A percentile compares a stretch with the other conserved stretches of the same genome.
phyloP scores from a whole-genome alignment of 2,113 vertebrate genomes.

The Syngnathoides biaculeatus region DNA sequence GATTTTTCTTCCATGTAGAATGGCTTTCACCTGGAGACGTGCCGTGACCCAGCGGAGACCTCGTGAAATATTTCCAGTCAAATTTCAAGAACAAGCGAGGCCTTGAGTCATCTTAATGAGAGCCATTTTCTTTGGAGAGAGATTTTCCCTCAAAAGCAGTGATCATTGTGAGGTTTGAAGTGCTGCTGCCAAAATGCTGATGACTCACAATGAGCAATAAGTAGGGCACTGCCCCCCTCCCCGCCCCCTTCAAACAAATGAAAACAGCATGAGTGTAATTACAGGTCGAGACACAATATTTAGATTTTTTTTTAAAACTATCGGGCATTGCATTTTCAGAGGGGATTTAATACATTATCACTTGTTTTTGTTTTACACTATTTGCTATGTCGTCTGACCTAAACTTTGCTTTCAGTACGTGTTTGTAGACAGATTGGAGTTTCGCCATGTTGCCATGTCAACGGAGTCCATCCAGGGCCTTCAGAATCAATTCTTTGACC shows the following conservation, averaged over 20 bases:
- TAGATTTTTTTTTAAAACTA: background rate
- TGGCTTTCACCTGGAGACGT: constrained; percentile 18
- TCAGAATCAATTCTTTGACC: too few species aligned
- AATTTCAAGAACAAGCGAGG: background rate
- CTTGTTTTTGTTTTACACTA: background rate
- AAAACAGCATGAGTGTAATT: constrained; percentile 29
- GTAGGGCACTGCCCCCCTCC: constrained; percentile 32
- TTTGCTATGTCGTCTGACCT: background rate
- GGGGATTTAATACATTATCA: constrained; percentile 2
- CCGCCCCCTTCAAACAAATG: background rate
- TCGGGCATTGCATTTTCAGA: background rate
- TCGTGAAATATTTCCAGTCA: background rate
- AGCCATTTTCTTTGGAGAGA: constrained; percentile 20
- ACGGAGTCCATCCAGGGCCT: too few species aligned
- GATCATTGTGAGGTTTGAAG: constrained; percentile 14
- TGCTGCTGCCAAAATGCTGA: constrained; percentile 49
- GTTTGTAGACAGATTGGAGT: too few species aligned
- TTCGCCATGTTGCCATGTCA: too few species aligned
- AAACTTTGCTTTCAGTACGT: too few species aligned
- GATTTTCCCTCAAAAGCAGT: constrained; percentile 28
- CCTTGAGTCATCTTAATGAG: constrained; percentile 7
- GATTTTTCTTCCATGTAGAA: constrained; percentile 28
- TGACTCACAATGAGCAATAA: constrained; percentile 49
- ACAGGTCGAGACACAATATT: constrained; percentile 10
- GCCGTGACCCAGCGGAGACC: constrained; percentile 3